Evolutionary conservation across 2,797 vertebrate species (phyloP), one percentile per base, ranked within the genome.

Genomic region (Amblyopsis hoosieri): DNA sequence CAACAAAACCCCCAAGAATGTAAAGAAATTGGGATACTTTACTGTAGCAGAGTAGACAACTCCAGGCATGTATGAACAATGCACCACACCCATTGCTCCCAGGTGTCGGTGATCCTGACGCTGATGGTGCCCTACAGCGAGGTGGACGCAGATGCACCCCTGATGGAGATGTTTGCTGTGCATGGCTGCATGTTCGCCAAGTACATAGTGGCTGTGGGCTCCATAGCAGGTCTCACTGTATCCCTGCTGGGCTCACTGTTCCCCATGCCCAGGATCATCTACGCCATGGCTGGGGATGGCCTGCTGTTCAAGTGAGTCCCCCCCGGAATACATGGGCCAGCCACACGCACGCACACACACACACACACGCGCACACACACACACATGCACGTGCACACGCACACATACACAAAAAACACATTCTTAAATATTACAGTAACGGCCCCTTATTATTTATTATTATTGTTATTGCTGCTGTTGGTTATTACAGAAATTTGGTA

Each of bases 111-210:
- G 82, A 96, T 99, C 77, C 89, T 99, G 84, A 99, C 97, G 0
- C 91, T 99, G 82, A 97, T 99, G 97, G 96, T 99, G 45, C 97
- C 96, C 0, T 97, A 95, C 6, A 88, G 88, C 1, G 93, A 95
- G 86, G 99, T 99, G 0, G 97, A 99, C 59, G 93, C 93, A 0
- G 97, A 99, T 51, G 97, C 97, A 6, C 97, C 97, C 0, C 91
- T 99, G 73, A 99, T 99, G 97, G 97, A 99, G 89, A 99, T 99
- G 97, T 99, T 99, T 60, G 94, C 93, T 61, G 64, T 78, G 54
- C 95, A 95, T 0, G 95, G 96, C 17, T 98, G 97, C 73, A 94
- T 96, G 0, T 93, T 94, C 0, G 97, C 97, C 11, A 99, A 99
- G 83, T 99, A 97, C 37, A 91, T 98, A 0, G 96, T 99, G 53